Base-by-base conservation (phyloP, 2,888 invertebrate genomes). In the Agapetus fuscipes region DNA sequence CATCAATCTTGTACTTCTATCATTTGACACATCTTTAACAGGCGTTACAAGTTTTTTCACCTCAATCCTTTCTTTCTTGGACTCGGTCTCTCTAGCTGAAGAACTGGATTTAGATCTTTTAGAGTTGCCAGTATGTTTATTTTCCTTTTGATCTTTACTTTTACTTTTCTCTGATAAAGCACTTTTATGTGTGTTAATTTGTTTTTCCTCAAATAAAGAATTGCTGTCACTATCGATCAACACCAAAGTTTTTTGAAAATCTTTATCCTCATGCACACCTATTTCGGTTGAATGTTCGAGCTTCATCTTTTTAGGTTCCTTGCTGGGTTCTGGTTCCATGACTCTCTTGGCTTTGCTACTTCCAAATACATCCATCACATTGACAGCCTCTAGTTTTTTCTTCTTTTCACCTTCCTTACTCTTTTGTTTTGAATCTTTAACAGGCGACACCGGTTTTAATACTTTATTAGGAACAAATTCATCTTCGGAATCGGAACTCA, bases 201-300 rank as follows among this genome's bases (percentile, higher is more conserved):
- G n/a, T n/a, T n/a, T n/a, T n/a, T n/a, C n/a, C n/a, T 28, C 37
- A 42, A 62, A 57, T 44, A 65, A 56, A 49, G 71, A 72, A 61
- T 84, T 83, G 41, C 84, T 57, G 54, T 79, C 74, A 20, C 5
- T 20, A 20, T 20, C 20, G 9, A 20, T 20, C 9, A 9, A 20
- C 45, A 74, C 54, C 11, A 85, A 60, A 12, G 80, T 80, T 50
- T 74, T 70, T 52, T 78, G 78, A 60, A 88, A 86, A 39, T 80
- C 77, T 17, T 78, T 76, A 62, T 83, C 74, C 52, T 74, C 71
- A 55, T 80, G 80, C 50, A 76, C 69, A 17, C 76, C 66, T 13
- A 62, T 50, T 46, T 65, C 60, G 54, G 50, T 12, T 54, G n/a
- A n/a, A n/a, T n/a, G n/a, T n/a, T n/a, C n/a, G n/a, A n/a, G n/a